Percentiles rank a stretch among this genome's conserved stretches.
Conservation (phyloP, 2,113 vertebrate genomes). For the Psilopsiagon aurifrons region DNA sequence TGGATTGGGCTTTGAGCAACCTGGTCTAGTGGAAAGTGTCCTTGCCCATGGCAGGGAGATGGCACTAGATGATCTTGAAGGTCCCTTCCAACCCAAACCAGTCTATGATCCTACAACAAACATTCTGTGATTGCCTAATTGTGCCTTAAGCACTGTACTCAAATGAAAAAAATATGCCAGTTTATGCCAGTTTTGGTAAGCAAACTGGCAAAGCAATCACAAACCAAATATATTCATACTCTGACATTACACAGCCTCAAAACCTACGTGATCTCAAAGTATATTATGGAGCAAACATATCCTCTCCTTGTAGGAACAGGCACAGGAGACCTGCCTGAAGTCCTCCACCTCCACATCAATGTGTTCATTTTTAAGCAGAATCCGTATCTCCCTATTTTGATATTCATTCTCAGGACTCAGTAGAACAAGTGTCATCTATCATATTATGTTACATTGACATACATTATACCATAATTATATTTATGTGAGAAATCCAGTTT, state of each 20-base stretch:
- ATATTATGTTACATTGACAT: neutral
- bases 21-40: neutral
- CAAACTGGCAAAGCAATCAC: constrained; percentile 4
- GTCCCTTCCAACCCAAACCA: neutral
- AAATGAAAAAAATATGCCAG: neutral
- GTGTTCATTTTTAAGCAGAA: neutral
- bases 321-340: neutral
- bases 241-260: constrained; percentile 12
- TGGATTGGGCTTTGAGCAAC: neutral
- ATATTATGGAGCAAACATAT: neutral
- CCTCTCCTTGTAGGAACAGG: neutral
- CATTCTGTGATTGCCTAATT: neutral
- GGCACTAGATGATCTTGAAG: neutral
- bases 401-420: neutral
- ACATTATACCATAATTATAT: neutral
- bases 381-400: neutral
- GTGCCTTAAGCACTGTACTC: neutral
- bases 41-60: neutral
- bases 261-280: neutral
- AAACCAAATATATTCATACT: neutral
- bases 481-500: constrained; percentile 8
- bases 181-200: neutral
- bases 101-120: neutral
- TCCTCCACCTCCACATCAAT: neutral
- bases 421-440: neutral